A percentile compares a stretch with the other conserved stretches of the same genome.
phyloP scores from a whole-genome alignment of 2,797 vertebrate genomes.

The Poeciliopsis gracilis region DNA sequence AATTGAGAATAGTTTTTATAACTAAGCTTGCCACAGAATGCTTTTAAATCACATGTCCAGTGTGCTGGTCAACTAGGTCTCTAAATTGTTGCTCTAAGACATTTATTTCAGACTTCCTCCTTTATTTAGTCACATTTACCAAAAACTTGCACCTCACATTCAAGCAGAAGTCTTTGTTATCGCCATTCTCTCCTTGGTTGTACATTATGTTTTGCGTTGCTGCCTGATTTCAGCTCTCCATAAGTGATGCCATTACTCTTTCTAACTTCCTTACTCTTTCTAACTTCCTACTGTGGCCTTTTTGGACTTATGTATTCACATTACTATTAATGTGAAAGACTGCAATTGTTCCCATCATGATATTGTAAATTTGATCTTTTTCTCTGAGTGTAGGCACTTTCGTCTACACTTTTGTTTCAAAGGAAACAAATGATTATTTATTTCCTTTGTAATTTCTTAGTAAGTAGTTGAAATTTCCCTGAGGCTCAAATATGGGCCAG shows the following conservation, averaged over 20 bases:
- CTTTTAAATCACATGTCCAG: not conserved
- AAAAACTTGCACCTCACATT: not conserved
- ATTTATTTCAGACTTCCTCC: not conserved
- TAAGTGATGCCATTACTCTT: not conserved
- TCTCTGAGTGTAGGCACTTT: too few relatives aligned
- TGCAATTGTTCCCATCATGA: too few relatives aligned
- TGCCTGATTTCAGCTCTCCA: not conserved
- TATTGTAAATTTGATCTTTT: too few relatives aligned
- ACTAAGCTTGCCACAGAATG: not conserved
- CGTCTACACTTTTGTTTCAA: constrained; percentile 18
- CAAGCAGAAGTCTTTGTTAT: not conserved
- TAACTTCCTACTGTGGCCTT: not conserved
- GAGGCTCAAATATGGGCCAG: constrained; percentile 2
- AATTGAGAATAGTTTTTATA: not conserved
- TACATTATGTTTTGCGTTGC: not conserved
- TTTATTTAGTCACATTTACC: not conserved
- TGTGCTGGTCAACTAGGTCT: not conserved
- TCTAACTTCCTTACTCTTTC: not conserved
- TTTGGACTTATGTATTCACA: not conserved
- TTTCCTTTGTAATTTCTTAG: constrained; percentile 13
- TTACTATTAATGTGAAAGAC: not conserved
- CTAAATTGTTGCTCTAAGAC: not conserved
- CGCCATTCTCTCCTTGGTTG: not conserved
- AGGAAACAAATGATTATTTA: not conserved
- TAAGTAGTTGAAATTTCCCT: constrained; percentile 36